Conservation (phyloP, 2,113 vertebrate species). For the Paralichthys olivaceus region DNA sequence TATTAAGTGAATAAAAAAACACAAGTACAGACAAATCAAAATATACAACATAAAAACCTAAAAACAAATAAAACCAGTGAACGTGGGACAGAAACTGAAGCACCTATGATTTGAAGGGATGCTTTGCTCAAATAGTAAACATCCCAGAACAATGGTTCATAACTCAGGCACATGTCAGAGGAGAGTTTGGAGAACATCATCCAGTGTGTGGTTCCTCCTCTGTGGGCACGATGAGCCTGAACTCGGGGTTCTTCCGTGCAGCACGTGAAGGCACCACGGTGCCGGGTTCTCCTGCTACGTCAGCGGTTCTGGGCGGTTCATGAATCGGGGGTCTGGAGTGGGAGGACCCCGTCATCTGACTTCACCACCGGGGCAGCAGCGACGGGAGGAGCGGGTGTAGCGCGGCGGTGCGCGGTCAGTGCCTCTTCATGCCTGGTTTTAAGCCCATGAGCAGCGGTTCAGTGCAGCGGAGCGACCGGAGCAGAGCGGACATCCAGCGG, state of each 20-base stretch:
- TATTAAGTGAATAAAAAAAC: no score
- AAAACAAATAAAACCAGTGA: no score
- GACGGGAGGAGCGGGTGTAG: slow-evolving; percentile 62
- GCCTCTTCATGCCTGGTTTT: slow-evolving; percentile 61
- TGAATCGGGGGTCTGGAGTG: slow-evolving; percentile 72
- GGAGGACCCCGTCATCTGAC: slow-evolving; percentile 69
- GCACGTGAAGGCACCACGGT: slow-evolving; percentile 4
- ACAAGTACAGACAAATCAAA: no score
- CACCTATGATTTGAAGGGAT: no score
- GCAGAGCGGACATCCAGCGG: slow-evolving; percentile 11
- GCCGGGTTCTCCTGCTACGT: slow-evolving; percentile 72
- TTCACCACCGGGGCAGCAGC: slow-evolving; percentile 45
- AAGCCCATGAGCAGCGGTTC: slow-evolving; percentile 19
- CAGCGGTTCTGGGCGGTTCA: slow-evolving; percentile 75
- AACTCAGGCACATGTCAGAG: no score
- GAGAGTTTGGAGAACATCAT: no score
- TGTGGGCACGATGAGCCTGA: not conserved
- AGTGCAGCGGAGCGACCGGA: slow-evolving; percentile 18
- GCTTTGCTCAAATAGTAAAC: no score
- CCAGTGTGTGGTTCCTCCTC: not conserved
- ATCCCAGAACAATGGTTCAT: no score
- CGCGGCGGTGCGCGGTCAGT: slow-evolving; percentile 49
- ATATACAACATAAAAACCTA: no score
- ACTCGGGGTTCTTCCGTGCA: not conserved
- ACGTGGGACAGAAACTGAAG: no score